Evolutionary conservation across 2,113 vertebrate genomes (phyloP).

Genomic region (Centropristis striata): DNA sequence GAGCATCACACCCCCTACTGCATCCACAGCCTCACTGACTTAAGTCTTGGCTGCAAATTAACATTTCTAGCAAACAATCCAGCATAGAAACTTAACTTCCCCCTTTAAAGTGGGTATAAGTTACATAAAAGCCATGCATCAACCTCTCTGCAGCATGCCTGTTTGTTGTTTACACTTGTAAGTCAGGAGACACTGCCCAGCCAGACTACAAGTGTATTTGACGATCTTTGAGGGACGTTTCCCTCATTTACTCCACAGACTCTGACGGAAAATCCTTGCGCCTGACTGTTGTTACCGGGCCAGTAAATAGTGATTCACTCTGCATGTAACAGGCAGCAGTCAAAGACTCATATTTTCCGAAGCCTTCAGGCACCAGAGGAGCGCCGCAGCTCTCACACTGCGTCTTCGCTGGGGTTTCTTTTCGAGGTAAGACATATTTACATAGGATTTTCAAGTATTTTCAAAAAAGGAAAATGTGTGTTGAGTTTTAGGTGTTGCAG

Average conservation of each 20-base stretch:
- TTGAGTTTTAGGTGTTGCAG: neutral
- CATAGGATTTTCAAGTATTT: too few relatives aligned
- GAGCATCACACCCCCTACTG: constrained; percentile 27
- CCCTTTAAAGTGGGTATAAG: rapidly evolving
- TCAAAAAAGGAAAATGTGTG: too few relatives aligned
- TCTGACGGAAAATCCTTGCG: constrained; percentile 26
- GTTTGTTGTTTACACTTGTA: neutral
- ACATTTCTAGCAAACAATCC: neutral
- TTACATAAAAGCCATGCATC: neutral
- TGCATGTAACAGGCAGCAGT: constrained; percentile 49
- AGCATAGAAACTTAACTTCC: neutral
- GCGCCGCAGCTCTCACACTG: constrained; percentile 23
- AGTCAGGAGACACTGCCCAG: neutral
- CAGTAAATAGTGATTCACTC: constrained; percentile 57
- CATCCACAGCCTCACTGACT: constrained; percentile 13
- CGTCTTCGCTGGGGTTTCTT: constrained; percentile 43
- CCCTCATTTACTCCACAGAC: constrained; percentile 15
- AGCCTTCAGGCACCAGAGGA: constrained; percentile 66
- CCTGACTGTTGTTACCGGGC: constrained; percentile 33
- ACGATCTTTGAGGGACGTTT: neutral
- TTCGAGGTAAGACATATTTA: constrained; percentile 64
- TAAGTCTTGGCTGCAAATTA: neutral
- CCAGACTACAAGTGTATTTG: constrained; percentile 13
- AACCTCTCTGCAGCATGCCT: neutral
- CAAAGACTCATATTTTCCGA: constrained; percentile 85